Evolutionary conservation across 1,140 invertebrate species (phyloP).

Genomic region (Pseudoatta argentina): DNA sequence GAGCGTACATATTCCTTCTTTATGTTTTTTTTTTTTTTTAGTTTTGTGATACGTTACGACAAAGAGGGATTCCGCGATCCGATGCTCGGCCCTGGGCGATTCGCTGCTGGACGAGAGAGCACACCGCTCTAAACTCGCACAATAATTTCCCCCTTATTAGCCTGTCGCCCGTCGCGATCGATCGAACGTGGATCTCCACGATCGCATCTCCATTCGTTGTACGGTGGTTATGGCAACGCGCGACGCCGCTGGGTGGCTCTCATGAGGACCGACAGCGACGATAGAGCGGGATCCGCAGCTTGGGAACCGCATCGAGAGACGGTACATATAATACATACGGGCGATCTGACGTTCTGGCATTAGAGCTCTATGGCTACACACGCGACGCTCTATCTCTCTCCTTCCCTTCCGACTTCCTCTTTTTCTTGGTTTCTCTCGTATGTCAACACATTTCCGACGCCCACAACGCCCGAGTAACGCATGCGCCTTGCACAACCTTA

Average conservation of each 20-base stretch:
- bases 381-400: conserved; percentile 42
- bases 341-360: conserved; percentile 63
- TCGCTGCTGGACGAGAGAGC: conserved; percentile 9
- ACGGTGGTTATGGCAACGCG: conserved; percentile 36
- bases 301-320: conserved; percentile 67
- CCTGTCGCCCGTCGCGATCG: conserved; percentile 23
- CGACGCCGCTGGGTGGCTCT: conserved; percentile 4
- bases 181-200: conserved; percentile 47
- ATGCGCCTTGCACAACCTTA: conserved; percentile 70
- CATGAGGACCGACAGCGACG: conserved; percentile 9
- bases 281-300: conserved; percentile 52
- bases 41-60: background rate
- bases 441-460: conserved; percentile 76
- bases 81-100: background rate
- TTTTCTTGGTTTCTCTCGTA: conserved; percentile 62
- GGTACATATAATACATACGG: conserved; percentile 63
- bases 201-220: conserved; percentile 36
- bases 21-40: no score
- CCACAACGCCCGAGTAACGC: conserved; percentile 69
- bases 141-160: conserved; percentile 59
- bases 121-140: conserved; percentile 15
- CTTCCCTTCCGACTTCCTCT: background rate
- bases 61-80: background rate
- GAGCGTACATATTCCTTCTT: background rate
- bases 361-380: conserved; percentile 38